Base-by-base conservation (phyloP, 2,797 vertebrate genomes). In the Rhinella marina region DNA sequence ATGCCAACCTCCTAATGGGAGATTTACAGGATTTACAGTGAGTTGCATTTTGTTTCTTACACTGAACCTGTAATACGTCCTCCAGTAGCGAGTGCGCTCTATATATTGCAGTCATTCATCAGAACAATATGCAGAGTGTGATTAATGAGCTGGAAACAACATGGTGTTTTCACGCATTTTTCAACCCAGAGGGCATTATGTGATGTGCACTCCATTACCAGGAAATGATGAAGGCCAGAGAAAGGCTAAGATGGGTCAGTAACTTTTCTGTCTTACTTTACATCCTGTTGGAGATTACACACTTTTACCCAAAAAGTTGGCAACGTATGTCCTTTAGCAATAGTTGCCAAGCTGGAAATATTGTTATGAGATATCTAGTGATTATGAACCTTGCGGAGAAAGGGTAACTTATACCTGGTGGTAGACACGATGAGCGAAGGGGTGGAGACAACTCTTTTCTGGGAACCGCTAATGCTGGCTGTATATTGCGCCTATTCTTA, bases 121-220 rank as follows among this genome's bases (percentile, higher is more conserved):
- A 81, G 68, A 50, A 72, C 80, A 56, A 85, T 84, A 85, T 83
- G 81, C 82, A 88, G 82, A 88, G 57, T 73, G 12, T 27, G 85
- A 29, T 80, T 52, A 88, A 88, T 54, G 64, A 56, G 72, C 32
- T 61, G 82, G 73, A 50, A 83, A 87, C 41, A 82, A 68, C 68
- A 77, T 62, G 48, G 57, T 64, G 70, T 82, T 62, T 62, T 81
- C 57, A 76, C 70, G 56, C 70, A 77, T 82, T 82, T 68, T 16
- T 25, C 81, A 62, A 13, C 87, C 87, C 81, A 61, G 61, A 85
- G 87, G 82, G n/a, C 82, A 85, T 73, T 54, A 54, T 64, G 23
- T 73, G 82, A 32, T 27, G 64, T 66, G 25, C 62, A 13, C 76
- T 50, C 87, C 41, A 84, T 85, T 84, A 73, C 72, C 54, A 62